Base-by-base conservation (phyloP, 2,113 vertebrate species). In the Mustela lutreola region DNA sequence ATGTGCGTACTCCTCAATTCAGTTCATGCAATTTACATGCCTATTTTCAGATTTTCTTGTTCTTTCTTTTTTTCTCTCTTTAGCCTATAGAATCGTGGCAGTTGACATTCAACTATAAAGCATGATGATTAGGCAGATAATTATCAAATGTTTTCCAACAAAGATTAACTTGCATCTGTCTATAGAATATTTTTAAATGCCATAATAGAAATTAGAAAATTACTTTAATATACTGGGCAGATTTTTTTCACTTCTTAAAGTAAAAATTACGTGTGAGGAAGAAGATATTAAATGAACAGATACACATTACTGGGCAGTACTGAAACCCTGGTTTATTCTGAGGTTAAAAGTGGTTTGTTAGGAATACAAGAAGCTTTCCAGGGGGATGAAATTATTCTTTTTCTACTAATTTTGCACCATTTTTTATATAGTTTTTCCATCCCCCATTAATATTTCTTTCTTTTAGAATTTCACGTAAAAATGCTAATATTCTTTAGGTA, bases 81-180 rank as follows among this genome's bases (percentile, higher is more conserved):
- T 76, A 91, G n/a, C 21, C 16, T 92, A 45, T 75, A 39, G 58
- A 86, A 87, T 84, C 22, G 42, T 50, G 22, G 18, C 18, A 93
- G 19, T 84, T 88, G 50, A 85, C 85, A 36, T 48, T 71, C 48
- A 96, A 67, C 33, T 73, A 1, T 93, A 79, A 95, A 95, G 21
- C 7, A 11, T 95, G 16, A 60, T 76, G 50, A 92, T 42, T 60
- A 95, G 56, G 42, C 88, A 73, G 63, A 71, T 84, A 39, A 84
- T 92, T 81, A 84, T 58, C 75, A 85, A 94, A 85, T 26, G 18
- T 19, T 92, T 92, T 94, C 42, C 22, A 86, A 70, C 42, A 91
- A 82, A 28, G n/a, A 84, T 76, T 84, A 78, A 65, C 45, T 81
- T 96, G 33, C 15, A 65, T 94, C 90, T 87, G 70, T 87, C 76